Evolutionary conservation across 2,113 vertebrate species (phyloP), one percentile per base, ranked within the genome.

Genomic region (Capreolus pygargus): DNA sequence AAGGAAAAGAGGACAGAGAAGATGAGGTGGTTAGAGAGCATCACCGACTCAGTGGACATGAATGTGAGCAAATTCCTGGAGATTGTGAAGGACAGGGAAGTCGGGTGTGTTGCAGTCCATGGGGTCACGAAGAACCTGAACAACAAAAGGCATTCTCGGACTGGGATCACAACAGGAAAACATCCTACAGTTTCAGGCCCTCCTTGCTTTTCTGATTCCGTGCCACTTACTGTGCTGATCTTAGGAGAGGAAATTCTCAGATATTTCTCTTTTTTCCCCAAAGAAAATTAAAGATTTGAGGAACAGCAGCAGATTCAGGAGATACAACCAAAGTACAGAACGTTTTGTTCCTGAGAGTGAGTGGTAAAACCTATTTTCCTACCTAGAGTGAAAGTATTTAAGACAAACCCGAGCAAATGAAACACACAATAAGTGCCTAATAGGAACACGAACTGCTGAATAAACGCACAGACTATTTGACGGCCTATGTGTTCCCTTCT

Each of bases 371-470:
- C 7, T 12, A 9, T 86, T 58, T 64, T 91, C 55, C 50, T 70
- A 13, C 28, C 7, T 70, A 57, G 28, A 76, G 57, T 45, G 52
- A 39, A 81, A 96, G 16, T 39, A 17, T 70, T 86, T 39, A 89
- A 81, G 45, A 78, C 58, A 90, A 64, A 12, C 0, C n/a, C n/a
- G 3, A 94, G 91, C 85, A 96, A 97, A 89, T 58, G 39, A 83
- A 94, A 88, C 28, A 84, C 91, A 61, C 55, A 95, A 76, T 61
- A 93, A 58, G 50, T 52, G 21, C 55, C 91, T 93, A 94, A 91
- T 64, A 70, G 90, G 81, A 91, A 97, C 52, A 47, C 23, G 8
- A 91, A 50, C 30, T 10, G 30, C 21, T 79, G 89, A 94, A 91
- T 76, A 91, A 91, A 89, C 28, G 28, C 52, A 36, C 1, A 33